Conservation (phyloP, 1,140 invertebrate species). For the Drosophila takahashii region DNA sequence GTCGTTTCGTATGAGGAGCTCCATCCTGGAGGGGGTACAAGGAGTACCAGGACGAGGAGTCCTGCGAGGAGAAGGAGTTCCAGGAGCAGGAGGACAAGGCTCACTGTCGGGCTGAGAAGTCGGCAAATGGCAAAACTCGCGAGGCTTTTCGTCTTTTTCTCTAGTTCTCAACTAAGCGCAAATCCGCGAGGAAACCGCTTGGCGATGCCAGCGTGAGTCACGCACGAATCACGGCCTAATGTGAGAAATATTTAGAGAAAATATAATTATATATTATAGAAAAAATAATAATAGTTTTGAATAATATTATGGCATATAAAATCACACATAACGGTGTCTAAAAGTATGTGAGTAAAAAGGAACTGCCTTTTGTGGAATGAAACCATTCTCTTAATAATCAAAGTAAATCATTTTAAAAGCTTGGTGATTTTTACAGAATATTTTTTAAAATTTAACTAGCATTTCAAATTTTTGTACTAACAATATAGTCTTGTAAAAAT, state of each 20-base stretch:
- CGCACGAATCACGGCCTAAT: too few relatives aligned
- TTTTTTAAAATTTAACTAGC: too few relatives aligned
- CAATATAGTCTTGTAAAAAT: too few relatives aligned
- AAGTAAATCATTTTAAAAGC: background rate
- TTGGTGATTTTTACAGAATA: background rate
- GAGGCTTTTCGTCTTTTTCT: constrained; percentile 44
- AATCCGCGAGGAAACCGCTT: constrained; percentile 59
- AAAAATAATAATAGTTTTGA: too few relatives aligned
- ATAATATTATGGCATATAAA: too few relatives aligned
- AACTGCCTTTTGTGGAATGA: too few relatives aligned
- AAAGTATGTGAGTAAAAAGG: too few relatives aligned
- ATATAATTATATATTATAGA: background rate
- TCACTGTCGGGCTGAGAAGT: constrained; percentile 17
- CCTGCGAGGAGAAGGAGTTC: background rate
- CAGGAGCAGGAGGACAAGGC: background rate
- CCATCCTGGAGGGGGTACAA: constrained; percentile 4
- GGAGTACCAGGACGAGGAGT: background rate
- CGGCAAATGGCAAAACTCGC: constrained; percentile 39
- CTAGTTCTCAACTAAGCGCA: constrained; percentile 66
- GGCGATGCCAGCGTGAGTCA: constrained; percentile 17
- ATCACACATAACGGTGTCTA: too few relatives aligned
- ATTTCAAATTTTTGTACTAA: too few relatives aligned
- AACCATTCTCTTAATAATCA: too few relatives aligned
- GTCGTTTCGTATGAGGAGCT: constrained; percentile 48
- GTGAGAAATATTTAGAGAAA: background rate